Evolutionary conservation across 2,797 vertebrate genomes (phyloP).

Genomic region (Sebastes iracundus): DNA sequence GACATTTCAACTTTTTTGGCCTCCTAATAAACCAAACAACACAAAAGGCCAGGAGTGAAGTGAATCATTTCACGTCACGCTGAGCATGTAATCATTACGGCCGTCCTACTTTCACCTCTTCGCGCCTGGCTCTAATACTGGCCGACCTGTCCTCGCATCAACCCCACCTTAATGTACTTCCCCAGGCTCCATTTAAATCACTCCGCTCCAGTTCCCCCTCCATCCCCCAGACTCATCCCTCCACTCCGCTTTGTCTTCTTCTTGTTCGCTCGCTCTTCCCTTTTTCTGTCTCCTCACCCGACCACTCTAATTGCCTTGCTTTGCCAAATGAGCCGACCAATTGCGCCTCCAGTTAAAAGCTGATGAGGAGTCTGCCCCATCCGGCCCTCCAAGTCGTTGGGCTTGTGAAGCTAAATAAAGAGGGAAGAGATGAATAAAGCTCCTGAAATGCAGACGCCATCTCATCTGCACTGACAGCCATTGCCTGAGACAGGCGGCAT

Average conservation of each 20-base stretch:
- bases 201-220: slow-evolving; percentile 54
- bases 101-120: slow-evolving; percentile 45
- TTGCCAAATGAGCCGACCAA: slow-evolving; percentile 68
- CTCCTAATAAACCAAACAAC: background rate
- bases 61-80: slow-evolving; percentile 42
- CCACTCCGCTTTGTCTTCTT: slow-evolving; percentile 31
- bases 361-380: slow-evolving; percentile 56
- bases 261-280: slow-evolving; percentile 22
- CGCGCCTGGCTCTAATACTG: slow-evolving; percentile 51
- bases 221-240: slow-evolving; percentile 25
- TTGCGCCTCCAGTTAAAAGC: slow-evolving; percentile 64
- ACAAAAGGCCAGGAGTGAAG: background rate
- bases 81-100: slow-evolving; percentile 48
- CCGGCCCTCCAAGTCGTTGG: slow-evolving; percentile 19
- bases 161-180: slow-evolving; percentile 71
- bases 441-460: slow-evolving; percentile 29
- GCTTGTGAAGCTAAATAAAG: slow-evolving; percentile 52
- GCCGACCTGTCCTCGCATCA: slow-evolving; percentile 67
- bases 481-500: slow-evolving; percentile 19
- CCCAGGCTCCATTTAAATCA: slow-evolving; percentile 68
- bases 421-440: slow-evolving; percentile 24
- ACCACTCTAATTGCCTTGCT: slow-evolving; percentile 69
- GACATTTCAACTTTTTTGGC: background rate
- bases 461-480: slow-evolving; percentile 13
- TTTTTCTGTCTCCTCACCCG: slow-evolving; percentile 46